Evolutionary conservation across 64 coral and sea anemone genomes (phyloP).

Genomic region (Porites australiensis): DNA sequence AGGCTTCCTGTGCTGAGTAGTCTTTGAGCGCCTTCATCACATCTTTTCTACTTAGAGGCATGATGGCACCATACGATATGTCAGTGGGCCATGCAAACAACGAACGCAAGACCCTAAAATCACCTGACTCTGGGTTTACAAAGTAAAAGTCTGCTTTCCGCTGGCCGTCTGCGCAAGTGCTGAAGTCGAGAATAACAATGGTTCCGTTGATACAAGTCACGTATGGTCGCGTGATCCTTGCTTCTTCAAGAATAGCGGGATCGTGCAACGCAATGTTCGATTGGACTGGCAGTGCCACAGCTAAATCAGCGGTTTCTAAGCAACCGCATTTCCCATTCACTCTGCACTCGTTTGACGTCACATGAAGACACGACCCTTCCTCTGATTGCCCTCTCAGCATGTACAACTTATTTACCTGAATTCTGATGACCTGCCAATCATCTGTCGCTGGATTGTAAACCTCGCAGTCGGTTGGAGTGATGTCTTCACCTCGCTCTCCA

Average conservation of each 20-base stretch:
- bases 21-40: slow-evolving; percentile 41
- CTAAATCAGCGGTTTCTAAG: not conserved
- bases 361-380: slow-evolving; percentile 25
- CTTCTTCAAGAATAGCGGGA: not conserved
- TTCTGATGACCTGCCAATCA: slow-evolving; percentile 29
- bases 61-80: slow-evolving; percentile 32
- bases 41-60: slow-evolving; percentile 39
- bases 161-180: slow-evolving; percentile 46
- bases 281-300: not conserved
- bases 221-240: slow-evolving; percentile 27
- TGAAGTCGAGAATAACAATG: slow-evolving; percentile 33
- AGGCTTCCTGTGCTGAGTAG: not conserved
- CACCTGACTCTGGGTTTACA: slow-evolving; percentile 10
- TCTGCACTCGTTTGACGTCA: not conserved
- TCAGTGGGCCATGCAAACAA: slow-evolving; percentile 37
- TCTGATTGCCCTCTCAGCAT: slow-evolving; percentile 7
- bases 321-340: not conserved
- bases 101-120: slow-evolving; percentile 21
- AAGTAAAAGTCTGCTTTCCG: slow-evolving; percentile 46
- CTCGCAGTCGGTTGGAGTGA: slow-evolving; percentile 42
- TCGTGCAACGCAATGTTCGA: not conserved
- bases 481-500: slow-evolving; percentile 47
- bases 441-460: slow-evolving; percentile 31
- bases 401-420: slow-evolving; percentile 27
- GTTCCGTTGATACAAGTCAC: slow-evolving; percentile 43